Conservation (phyloP, 2,113 vertebrate genomes). For the Psettodes erumei region DNA sequence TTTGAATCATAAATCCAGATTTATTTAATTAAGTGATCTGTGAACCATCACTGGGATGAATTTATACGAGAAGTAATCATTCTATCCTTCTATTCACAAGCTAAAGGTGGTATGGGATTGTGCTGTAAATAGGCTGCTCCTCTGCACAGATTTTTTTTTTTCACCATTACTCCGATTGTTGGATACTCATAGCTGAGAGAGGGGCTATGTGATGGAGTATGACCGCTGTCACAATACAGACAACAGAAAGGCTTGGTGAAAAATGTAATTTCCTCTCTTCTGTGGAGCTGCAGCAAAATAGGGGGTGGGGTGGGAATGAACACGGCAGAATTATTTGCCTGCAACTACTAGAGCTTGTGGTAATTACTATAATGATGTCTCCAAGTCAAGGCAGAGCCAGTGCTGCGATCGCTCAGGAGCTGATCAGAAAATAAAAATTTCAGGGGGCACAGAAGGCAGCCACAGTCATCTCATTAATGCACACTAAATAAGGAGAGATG, state of each 20-base stretch:
- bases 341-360: conserved; percentile 81
- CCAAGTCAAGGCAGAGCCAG: conserved; percentile 72
- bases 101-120: conserved; percentile 56
- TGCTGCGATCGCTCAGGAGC: conserved; percentile 69
- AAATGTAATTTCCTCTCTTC: conserved; percentile 74
- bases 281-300: conserved; percentile 63
- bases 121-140: conserved; percentile 52
- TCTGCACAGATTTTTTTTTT: conserved; percentile 43
- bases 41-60: conserved; percentile 35
- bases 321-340: conserved; percentile 76
- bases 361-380: conserved; percentile 84
- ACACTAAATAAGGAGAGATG: conserved; percentile 49
- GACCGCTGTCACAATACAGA: conserved; percentile 78
- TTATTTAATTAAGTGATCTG: conserved; percentile 52
- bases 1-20: conserved; percentile 25
- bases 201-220: conserved; percentile 73
- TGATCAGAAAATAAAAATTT: conserved; percentile 73
- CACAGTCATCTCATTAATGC: conserved; percentile 73
- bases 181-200: conserved; percentile 74
- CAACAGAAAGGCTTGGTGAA: conserved; percentile 74
- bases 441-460: conserved; percentile 66
- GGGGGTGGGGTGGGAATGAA: conserved; percentile 56
- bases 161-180: conserved; percentile 78
- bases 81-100: conserved; percentile 62
- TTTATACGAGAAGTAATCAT: conserved; percentile 52